A percentile compares a stretch with the other conserved stretches of the same genome.
phyloP scores from a whole-genome alignment of 2,888 invertebrate genomes.

The Stegophylla sp. region DNA sequence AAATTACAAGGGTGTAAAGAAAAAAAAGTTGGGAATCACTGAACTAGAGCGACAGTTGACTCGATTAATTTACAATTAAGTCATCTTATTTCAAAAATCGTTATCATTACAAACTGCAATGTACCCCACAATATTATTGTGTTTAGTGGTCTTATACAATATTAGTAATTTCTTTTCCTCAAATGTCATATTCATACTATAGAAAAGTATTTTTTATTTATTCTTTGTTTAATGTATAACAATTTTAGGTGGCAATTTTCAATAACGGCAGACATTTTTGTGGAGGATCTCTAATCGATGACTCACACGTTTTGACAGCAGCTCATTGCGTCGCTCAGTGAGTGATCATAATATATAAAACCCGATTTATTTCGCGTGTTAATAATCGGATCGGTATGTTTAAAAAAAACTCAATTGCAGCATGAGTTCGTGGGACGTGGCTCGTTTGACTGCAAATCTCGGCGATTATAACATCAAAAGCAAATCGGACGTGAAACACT shows the following conservation, averaged over 20 bases:
- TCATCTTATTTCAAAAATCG: no score
- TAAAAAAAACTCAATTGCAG: slow-evolving; percentile 66
- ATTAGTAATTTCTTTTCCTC: no score
- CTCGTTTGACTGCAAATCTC: slow-evolving; percentile 78
- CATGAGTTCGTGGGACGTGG: slow-evolving; percentile 89
- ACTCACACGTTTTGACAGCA: slow-evolving; percentile 79
- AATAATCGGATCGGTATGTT: slow-evolving; percentile 33
- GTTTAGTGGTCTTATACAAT: no score
- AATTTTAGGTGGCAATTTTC: slow-evolving; percentile 75
- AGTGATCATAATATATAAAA: slow-evolving; percentile 64
- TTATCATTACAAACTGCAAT: no score
- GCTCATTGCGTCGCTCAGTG: slow-evolving; percentile 91
- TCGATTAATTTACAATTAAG: no score
- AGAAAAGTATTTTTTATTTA: no score
- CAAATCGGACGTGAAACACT: slow-evolving; percentile 76
- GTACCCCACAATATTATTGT: no score
- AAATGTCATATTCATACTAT: no score
- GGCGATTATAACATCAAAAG: slow-evolving; percentile 85
- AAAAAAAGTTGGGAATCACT: no score
- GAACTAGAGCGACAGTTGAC: no score
- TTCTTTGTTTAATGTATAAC: slow-evolving; percentile 31
- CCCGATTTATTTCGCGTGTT: not conserved
- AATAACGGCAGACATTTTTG: slow-evolving; percentile 86
- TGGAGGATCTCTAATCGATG: slow-evolving; percentile 84
- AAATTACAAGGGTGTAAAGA: no score